A percentile compares a stretch with the other conserved stretches of the same genome.
Conservation (phyloP, 2,797 vertebrate species). For the Mormyrus hasselquistii region DNA sequence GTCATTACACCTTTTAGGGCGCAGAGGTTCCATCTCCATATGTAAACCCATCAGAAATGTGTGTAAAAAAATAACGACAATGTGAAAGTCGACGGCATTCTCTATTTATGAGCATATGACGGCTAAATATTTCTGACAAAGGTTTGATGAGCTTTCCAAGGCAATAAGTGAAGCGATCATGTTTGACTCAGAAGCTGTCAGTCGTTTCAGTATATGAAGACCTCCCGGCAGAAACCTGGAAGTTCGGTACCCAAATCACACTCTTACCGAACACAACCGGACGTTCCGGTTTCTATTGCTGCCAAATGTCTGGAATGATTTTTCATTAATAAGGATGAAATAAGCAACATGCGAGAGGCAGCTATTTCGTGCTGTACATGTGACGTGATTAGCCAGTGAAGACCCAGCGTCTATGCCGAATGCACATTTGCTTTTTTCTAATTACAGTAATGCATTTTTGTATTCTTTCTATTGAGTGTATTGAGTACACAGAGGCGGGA, state of each 20-base stretch:
- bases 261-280: neutral
- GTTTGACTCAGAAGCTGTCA: neutral
- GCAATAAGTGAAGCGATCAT: neutral
- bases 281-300: neutral
- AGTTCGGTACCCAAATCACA: neutral
- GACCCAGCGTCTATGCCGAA: neutral
- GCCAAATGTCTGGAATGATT: neutral
- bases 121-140: neutral
- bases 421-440: neutral
- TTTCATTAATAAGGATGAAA: neutral
- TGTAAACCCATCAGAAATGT: conserved; percentile 1
- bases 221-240: neutral
- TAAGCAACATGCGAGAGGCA: neutral
- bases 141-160: neutral
- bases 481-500: neutral
- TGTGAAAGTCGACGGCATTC: neutral
- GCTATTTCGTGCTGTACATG: neutral
- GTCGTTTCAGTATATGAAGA: neutral
- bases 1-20: neutral
- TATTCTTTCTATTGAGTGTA: neutral
- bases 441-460: conserved; percentile 16
- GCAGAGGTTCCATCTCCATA: neutral
- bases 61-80: neutral
- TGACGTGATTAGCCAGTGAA: neutral
- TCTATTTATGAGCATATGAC: neutral